Conservation (phyloP, 2,888 invertebrate species). For the Limnephilus rhombicus region DNA sequence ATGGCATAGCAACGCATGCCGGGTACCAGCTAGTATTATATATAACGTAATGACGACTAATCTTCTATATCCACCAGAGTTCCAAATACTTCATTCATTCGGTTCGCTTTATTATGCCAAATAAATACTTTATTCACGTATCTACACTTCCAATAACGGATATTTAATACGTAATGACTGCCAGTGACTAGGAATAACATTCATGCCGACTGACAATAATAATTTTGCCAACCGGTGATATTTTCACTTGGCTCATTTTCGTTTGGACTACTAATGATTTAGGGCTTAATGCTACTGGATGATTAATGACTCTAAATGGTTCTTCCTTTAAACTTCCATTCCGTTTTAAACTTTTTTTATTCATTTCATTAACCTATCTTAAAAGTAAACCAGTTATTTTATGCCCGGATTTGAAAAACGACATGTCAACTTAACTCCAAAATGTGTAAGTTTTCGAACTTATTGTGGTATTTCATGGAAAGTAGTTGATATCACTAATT, state of each 20-base stretch:
- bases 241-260: constrained; percentile 1
- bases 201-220: not conserved
- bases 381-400: not conserved
- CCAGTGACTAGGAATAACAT: not conserved
- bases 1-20: too few species aligned
- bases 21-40: too few species aligned
- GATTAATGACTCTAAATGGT: constrained; percentile 26
- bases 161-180: not conserved
- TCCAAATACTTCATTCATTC: too few species aligned
- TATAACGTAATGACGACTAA: too few species aligned
- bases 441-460: not conserved
- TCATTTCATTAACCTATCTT: not conserved
- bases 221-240: not conserved
- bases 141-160: not conserved
- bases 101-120: too few species aligned
- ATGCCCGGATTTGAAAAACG: not conserved
- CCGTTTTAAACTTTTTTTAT: not conserved
- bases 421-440: not conserved
- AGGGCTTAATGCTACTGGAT: not conserved
- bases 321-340: not conserved
- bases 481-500: not conserved
- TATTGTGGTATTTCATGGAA: not conserved
- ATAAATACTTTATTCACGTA: too few species aligned
- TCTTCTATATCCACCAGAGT: too few species aligned
- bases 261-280: constrained; percentile 18